A percentile compares a stretch with the other conserved stretches of the same genome.
phyloP scores from a whole-genome alignment of 2,888 invertebrate species.

The Cyclophora punctaria region DNA sequence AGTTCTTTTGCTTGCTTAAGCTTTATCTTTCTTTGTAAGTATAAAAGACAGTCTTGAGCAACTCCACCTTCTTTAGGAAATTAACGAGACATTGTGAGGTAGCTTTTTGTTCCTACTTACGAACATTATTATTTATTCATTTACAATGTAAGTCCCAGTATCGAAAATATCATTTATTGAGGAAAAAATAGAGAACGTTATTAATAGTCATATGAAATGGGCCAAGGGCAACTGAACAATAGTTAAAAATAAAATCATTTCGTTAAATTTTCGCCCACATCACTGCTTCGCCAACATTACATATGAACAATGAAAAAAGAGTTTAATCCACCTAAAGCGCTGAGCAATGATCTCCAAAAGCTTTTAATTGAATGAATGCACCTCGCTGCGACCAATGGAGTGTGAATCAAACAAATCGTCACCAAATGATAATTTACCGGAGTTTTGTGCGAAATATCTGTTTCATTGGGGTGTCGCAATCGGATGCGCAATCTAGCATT shows the following conservation, averaged over 20 bases:
- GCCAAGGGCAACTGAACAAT: too few species aligned
- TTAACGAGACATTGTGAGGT: constrained; percentile 21
- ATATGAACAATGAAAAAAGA: neutral
- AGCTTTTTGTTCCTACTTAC: constrained; percentile 1
- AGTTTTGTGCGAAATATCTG: constrained; percentile 55
- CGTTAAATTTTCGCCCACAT: too few species aligned
- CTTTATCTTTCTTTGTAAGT: constrained; percentile 36
- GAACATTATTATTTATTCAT: too few species aligned
- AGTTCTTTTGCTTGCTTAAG: constrained; percentile 38
- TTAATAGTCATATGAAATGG: too few species aligned
- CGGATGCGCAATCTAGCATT: constrained; percentile 51
- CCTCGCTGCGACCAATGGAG: constrained; percentile 38
- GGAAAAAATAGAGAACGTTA: too few species aligned
- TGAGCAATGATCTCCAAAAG: constrained; percentile 11
- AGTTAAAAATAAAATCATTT: too few species aligned
- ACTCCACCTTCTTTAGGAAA: constrained; percentile 23
- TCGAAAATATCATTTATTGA: too few species aligned
- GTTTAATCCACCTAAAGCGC: constrained; percentile 9
- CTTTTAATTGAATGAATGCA: constrained; percentile 33
- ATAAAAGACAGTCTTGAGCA: constrained; percentile 11
- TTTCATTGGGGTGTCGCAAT: constrained; percentile 56
- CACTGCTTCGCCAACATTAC: too few species aligned
- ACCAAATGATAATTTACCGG: constrained; percentile 53
- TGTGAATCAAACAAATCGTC: constrained; percentile 52
- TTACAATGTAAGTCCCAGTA: too few species aligned